These are phyloP conservation scores for Lates calcarifer DNA, from an alignment of 2,113 vertebrate species.

Conservation along the genomic window DNA sequence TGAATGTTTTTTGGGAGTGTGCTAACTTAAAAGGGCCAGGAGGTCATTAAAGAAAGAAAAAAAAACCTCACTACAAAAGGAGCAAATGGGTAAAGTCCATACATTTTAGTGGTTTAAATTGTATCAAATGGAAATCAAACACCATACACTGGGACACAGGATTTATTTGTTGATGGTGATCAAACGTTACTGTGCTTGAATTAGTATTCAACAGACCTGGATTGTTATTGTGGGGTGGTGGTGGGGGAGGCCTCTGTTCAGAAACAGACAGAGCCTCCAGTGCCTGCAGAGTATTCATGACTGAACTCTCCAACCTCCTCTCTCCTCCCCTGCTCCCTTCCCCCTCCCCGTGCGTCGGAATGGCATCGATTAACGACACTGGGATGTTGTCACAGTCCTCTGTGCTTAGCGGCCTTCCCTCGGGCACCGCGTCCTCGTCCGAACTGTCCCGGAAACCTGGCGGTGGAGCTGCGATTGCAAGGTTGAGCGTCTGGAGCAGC, in stretches of 20 bases:
- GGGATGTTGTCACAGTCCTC: slow-evolving; percentile 88
- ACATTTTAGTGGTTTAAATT: too few species aligned
- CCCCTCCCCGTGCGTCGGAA: slow-evolving; percentile 88
- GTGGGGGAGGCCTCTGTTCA: slow-evolving; percentile 85
- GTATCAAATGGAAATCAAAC: neutral
- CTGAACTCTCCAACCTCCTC: slow-evolving; percentile 86
- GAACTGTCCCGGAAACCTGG: slow-evolving; percentile 96
- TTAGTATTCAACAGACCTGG: slow-evolving; percentile 89
- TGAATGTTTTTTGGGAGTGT: neutral
- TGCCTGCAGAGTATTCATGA: slow-evolving; percentile 91
- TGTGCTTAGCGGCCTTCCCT: slow-evolving; percentile 82
- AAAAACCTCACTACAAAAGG: neutral
- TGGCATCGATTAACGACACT: slow-evolving; percentile 93
- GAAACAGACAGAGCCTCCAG: slow-evolving; percentile 92
- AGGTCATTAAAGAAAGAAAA: neutral
- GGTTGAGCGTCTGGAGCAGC: slow-evolving; percentile 92
- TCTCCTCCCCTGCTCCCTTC: slow-evolving; percentile 81
- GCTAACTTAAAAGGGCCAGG: neutral
- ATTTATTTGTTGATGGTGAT: slow-evolving; percentile 2
- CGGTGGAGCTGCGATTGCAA: slow-evolving; percentile 95
- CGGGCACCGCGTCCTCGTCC: slow-evolving; percentile 88
- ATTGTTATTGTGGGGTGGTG: slow-evolving; percentile 86
- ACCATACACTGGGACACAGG: neutral
- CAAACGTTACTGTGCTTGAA: slow-evolving; percentile 3
- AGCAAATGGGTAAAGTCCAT: too few species aligned